Percentiles rank a stretch among this genome's conserved stretches.
Evolutionary conservation across 2,888 invertebrate genomes (phyloP).

Genomic region (Pristionchus maxplancki): DNA sequence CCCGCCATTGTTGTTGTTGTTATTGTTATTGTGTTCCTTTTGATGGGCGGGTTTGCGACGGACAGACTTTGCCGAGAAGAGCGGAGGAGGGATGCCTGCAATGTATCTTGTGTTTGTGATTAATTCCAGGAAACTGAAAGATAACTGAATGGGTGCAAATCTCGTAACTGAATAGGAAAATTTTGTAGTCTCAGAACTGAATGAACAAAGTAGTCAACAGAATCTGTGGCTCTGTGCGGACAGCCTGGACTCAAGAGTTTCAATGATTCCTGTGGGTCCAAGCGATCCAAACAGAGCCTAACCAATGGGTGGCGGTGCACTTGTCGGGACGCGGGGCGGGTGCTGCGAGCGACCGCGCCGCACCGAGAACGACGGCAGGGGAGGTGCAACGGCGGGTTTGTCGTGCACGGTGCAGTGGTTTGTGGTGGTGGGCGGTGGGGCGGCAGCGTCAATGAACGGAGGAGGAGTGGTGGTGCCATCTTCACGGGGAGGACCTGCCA

Average conservation of each 20-base stretch:
- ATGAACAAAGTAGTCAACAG: not conserved
- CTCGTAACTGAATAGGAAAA: slow-evolving; percentile 5
- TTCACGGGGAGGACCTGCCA: slow-evolving; percentile 32
- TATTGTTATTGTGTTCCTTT: not conserved
- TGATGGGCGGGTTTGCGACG: not conserved
- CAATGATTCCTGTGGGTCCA: too few species aligned
- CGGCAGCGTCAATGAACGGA: slow-evolving; percentile 39
- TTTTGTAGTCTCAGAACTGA: slow-evolving; percentile 1
- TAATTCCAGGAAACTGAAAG: not conserved
- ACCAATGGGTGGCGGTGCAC: slow-evolving; percentile 41
- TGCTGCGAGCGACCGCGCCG: not conserved
- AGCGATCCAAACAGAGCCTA: not conserved
- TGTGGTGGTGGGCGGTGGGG: not conserved
- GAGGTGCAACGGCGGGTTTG: not conserved
- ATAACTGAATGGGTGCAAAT: not conserved
- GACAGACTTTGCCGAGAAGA: not conserved
- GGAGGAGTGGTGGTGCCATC: not conserved
- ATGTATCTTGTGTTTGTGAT: not conserved
- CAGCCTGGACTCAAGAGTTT: not conserved
- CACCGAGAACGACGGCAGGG: not conserved
- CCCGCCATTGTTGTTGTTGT: not conserved
- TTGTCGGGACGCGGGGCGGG: slow-evolving; percentile 8
- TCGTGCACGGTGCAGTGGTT: not conserved
- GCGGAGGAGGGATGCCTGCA: slow-evolving; percentile 35
- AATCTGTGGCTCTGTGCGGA: not conserved